Conservation (phyloP, 1,140 invertebrate species). For the Acromyrmex echinatior region DNA sequence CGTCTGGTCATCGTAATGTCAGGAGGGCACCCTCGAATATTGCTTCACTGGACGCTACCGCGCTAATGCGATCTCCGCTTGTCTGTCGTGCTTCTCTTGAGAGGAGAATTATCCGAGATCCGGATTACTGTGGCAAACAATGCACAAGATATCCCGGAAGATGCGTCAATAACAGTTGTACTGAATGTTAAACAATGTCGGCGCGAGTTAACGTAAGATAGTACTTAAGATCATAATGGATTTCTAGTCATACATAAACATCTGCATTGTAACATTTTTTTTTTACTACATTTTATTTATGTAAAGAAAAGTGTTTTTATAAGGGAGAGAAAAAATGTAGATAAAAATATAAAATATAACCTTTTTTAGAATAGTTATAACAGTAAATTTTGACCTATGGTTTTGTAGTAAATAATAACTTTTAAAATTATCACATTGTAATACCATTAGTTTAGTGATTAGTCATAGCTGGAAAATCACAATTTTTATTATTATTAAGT, state of each 20-base stretch:
- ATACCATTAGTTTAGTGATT: too few species aligned
- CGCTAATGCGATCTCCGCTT: conserved; percentile 55
- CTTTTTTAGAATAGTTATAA: not conserved
- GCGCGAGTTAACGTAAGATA: not conserved
- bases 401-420: too few species aligned
- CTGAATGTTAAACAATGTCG: conserved; percentile 49
- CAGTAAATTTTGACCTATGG: not conserved
- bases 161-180: conserved; percentile 62
- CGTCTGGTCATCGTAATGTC: conserved; percentile 81
- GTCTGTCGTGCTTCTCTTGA: conserved; percentile 59
- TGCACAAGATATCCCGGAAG: conserved; percentile 61
- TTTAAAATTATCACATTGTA: too few species aligned
- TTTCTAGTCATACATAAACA: not conserved
- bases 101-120: conserved; percentile 60
- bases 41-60: conserved; percentile 69
- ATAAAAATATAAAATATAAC: not conserved
- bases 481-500: too few species aligned
- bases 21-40: conserved; percentile 72
- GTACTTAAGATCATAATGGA: not conserved
- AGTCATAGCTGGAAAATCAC: too few species aligned
- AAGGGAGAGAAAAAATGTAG: not conserved
- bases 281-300: not conserved
- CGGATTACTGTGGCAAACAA: conserved; percentile 62
- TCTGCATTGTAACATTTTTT: not conserved
- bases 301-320: not conserved